A percentile compares a stretch with the other conserved stretches of the same genome.
Conservation (phyloP, 2,797 vertebrate species). For the Poeciliopsis turneri region DNA sequence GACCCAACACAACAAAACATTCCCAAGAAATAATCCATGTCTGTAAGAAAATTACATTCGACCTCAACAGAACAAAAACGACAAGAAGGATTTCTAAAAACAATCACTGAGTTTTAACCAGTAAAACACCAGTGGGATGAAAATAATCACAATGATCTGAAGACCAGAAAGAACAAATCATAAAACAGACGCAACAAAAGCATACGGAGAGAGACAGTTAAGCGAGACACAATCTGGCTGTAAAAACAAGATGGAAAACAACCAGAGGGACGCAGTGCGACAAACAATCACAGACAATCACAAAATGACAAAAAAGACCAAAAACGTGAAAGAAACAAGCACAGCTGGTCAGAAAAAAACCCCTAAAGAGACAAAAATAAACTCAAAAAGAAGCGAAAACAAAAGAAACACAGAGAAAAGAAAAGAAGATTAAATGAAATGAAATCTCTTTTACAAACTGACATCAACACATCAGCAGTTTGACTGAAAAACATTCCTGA, state of each 20-base stretch:
- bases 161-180: not conserved
- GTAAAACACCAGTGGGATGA: not conserved
- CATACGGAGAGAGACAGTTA: not conserved
- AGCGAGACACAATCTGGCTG: not conserved
- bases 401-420: not conserved
- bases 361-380: not conserved
- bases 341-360: not conserved
- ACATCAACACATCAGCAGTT: not conserved
- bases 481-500: not conserved
- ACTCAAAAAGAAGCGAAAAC: not conserved
- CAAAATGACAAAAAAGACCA: not conserved
- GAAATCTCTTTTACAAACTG: not conserved
- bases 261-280: constrained; percentile 9
- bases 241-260: not conserved
- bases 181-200: not conserved
- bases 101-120: not conserved
- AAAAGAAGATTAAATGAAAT: not conserved
- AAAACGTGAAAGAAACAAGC: not conserved
- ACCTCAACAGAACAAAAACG: not conserved
- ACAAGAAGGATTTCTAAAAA: not conserved
- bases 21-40: not conserved
- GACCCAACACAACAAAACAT: not conserved
- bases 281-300: not conserved
- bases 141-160: not conserved
- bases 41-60: not conserved